A percentile compares a stretch with the other conserved stretches of the same genome.
Conservation (phyloP, 2,888 invertebrate genomes). For the Lamproptera curius region DNA sequence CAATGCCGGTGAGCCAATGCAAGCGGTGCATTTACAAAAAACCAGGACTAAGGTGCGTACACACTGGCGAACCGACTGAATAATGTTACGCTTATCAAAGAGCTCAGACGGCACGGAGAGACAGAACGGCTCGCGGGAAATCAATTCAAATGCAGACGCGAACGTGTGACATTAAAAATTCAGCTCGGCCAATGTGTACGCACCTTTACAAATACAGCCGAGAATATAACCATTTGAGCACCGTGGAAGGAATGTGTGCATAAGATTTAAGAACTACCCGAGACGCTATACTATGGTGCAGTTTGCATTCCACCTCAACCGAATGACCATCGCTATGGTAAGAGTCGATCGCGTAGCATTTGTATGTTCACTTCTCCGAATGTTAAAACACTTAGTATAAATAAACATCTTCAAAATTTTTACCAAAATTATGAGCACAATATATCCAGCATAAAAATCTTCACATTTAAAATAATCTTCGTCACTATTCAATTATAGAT, state of each 20-base stretch:
- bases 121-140: too few relatives aligned
- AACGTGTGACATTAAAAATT: too few relatives aligned
- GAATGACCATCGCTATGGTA: conserved; percentile 17
- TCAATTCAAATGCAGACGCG: too few relatives aligned
- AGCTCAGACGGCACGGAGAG: too few relatives aligned
- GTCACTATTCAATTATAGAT: conserved; percentile 66
- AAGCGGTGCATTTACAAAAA: conserved; percentile 17
- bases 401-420: conserved; percentile 74
- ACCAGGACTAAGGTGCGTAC: too few relatives aligned
- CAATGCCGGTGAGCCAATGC: conserved; percentile 12
- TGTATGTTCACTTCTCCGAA: conserved; percentile 48
- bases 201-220: too few relatives aligned
- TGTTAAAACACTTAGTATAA: conserved; percentile 65
- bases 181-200: too few relatives aligned
- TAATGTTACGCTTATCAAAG: too few relatives aligned
- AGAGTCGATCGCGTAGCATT: conserved; percentile 37
- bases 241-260: conserved; percentile 84
- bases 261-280: conserved; percentile 46
- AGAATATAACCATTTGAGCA: too few relatives aligned
- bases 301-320: neutral
- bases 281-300: conserved; percentile 21
- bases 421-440: conserved; percentile 76
- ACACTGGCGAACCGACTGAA: too few relatives aligned
- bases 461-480: conserved; percentile 65
- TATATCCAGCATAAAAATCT: conserved; percentile 72